phyloP scores from a whole-genome alignment of 2,113 vertebrate genomes.

The Micronycteris hirsuta region DNA sequence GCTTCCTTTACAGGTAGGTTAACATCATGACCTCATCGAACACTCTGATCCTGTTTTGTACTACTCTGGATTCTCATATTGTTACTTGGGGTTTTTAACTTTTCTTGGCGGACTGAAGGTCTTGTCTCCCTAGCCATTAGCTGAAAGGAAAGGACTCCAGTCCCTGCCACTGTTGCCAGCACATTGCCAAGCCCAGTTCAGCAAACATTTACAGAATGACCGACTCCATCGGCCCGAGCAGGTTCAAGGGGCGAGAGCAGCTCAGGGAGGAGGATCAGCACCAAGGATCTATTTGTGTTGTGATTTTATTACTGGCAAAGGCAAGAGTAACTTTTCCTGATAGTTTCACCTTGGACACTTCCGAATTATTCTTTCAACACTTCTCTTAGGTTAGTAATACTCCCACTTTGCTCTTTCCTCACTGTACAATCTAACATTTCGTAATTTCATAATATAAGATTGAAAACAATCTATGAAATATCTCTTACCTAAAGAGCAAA shows the following conservation, averaged over 20 bases:
- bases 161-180: background rate
- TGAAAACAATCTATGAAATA: background rate
- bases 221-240: background rate
- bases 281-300: background rate
- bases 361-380: background rate
- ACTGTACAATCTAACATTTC: background rate
- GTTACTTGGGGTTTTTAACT: background rate
- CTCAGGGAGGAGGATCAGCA: rapidly evolving
- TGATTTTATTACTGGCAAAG: background rate
- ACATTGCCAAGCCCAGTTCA: background rate
- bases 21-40: background rate
- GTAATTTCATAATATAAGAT: background rate
- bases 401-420: background rate
- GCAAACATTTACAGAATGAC: background rate
- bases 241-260: background rate
- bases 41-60: background rate
- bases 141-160: background rate
- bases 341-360: background rate
- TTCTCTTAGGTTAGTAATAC: background rate
- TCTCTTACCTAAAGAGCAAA: background rate
- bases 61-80: background rate
- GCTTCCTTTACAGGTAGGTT: background rate
- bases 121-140: background rate
- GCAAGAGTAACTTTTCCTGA: background rate
- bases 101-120: background rate